Evolutionary conservation across 2,797 vertebrate genomes (phyloP).

Genomic region (Chelidonichthys spinosus): DNA sequence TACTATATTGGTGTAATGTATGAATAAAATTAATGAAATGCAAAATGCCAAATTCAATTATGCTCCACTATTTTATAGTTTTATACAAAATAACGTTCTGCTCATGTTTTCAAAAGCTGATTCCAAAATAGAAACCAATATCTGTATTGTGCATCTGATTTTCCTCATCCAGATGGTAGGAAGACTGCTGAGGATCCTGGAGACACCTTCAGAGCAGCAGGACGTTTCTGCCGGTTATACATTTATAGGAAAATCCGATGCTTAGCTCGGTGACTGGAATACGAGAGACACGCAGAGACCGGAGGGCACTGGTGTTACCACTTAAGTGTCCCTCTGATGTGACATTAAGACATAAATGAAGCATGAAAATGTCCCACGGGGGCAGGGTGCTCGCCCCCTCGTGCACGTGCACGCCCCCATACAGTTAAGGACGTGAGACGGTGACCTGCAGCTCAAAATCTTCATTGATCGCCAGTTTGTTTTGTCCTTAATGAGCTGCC

Average conservation of each 20-base stretch:
- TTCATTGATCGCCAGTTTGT: not conserved
- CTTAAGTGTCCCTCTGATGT: conserved; percentile 16
- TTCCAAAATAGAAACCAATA: not conserved
- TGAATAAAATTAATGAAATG: no score
- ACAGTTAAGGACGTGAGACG: not conserved
- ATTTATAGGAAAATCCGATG: not conserved
- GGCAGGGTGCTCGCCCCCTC: not conserved
- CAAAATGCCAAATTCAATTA: no score
- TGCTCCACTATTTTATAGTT: no score
- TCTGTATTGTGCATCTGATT: not conserved
- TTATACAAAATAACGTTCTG: not conserved
- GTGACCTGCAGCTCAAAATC: not conserved
- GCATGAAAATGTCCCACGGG: conserved; percentile 12
- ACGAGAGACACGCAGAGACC: not conserved
- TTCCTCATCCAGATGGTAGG: not conserved
- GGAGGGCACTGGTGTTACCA: not conserved
- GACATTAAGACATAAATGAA: conserved; percentile 21
- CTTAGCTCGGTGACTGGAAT: not conserved
- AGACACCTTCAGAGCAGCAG: not conserved
- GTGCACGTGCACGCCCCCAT: not conserved
- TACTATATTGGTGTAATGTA: no score
- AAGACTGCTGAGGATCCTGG: not conserved
- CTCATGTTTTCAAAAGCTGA: not conserved
- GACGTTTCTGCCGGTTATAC: no score
- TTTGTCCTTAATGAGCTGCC: conserved; percentile 17